phyloP scores from a whole-genome alignment of 1,140 invertebrate species.

The Leptinotarsa undecemlineata region DNA sequence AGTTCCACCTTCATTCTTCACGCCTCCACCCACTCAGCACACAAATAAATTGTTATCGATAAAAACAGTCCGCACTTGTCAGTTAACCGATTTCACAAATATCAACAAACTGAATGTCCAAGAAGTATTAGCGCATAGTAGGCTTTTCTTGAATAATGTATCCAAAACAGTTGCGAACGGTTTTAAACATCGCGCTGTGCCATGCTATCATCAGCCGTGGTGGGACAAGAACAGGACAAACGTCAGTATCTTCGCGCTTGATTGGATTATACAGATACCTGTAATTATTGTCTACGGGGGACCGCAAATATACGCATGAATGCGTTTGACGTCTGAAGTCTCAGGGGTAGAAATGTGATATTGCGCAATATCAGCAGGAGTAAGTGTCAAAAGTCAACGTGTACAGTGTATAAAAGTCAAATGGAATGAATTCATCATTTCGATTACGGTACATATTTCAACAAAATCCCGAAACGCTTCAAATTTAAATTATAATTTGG shows the following conservation, averaged over 20 bases:
- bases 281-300: neutral
- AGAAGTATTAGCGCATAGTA: neutral
- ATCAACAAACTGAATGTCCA: slow-evolving; percentile 1
- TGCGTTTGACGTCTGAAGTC: no score
- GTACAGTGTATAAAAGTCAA: no score
- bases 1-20: slow-evolving; percentile 10
- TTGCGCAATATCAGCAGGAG: no score
- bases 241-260: neutral
- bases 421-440: no score
- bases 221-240: slow-evolving; percentile 1
- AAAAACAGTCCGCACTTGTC: slow-evolving; percentile 3
- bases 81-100: neutral
- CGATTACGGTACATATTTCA: no score
- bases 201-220: neutral
- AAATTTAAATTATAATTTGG: no score
- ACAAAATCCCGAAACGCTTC: no score
- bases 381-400: no score
- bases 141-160: slow-evolving; percentile 17
- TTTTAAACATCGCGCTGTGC: slow-evolving; percentile 13
- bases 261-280: neutral
- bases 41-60: neutral
- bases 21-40: neutral
- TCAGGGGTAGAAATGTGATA: no score
- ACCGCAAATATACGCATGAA: no score
- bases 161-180: slow-evolving; percentile 9